Base-by-base conservation (phyloP, 2,113 vertebrate genomes). In the Gymnobelideus leadbeateri region DNA sequence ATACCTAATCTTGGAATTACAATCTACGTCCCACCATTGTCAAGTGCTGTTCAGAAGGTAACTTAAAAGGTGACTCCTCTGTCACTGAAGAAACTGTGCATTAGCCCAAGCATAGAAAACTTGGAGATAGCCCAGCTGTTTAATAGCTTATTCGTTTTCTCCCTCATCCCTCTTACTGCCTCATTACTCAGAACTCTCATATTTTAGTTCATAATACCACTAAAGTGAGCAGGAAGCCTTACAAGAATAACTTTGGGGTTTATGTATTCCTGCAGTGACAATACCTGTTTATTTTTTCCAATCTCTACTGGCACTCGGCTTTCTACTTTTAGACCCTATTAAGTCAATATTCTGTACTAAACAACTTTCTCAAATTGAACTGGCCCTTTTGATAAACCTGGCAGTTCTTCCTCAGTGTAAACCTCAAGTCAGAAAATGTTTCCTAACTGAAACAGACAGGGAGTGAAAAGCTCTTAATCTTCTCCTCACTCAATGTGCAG, bases 281-380 rank as follows among this genome's bases (percentile, higher is more conserved):
- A 92, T 91, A 96, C 95, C 91, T 98, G 96, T 96, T 97, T 96
- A 51, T 91, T 97, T 97, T 94, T 97, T 94, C 47, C 94, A 89
- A 93, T 93, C 94, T 92, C 93, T 97, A 95, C 96, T 98, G 96
- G 94, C 92, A 92, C 61, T 55, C 89, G 94, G n/a, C 96, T 96
- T 98, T 97, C 96, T 91, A 93, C 95, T 97, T 98, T 98, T 95
- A 96, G 97, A 97, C 50, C 90, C 49, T 97, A 96, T 97, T 95
- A 96, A 97, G 91, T 96, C 92, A 98, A 95, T 95, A 94, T 47
- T 97, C 94, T 68, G 51, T 68, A 95, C 68, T 89, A 94, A 95
- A 97, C 24, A 0, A 0, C 95, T 96, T 95, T 95, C 61, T 97
- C 94, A 96, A 90, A 93, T 53, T 97, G 95, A 97, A 96, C 93